Base-by-base conservation (phyloP, 2,888 invertebrate species). In the Tanypteryx hageni region DNA sequence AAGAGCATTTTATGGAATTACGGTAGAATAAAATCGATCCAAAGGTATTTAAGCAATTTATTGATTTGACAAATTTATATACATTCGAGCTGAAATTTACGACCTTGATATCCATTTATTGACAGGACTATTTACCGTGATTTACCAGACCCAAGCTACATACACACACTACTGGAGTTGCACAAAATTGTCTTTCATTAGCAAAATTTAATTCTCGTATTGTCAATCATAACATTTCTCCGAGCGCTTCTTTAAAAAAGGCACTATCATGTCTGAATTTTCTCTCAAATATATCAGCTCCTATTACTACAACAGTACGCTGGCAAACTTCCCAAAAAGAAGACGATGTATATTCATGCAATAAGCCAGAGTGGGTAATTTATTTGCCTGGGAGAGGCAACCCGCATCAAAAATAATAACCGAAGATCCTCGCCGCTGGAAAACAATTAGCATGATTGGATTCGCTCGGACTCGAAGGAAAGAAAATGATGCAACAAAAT, bases 271-370 rank as follows among this genome's bases (percentile, higher is more conserved):
- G 44, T 44, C 44, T 44, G 13, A 27, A 76, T 76, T 76, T 76
- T 27, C 76, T 27, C 22, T 27, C 27, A 8, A 27, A 76, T 76
- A 76, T 10, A 76, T 76, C 76, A 76, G 13, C 22, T 76, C 27
- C n/a, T 22, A 27, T 13, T 5, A 27, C 76, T 27, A 76, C 76
- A 76, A 76, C 10, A 76, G 27, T 1, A 14, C 27, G 27, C 76
- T 76, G 76, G 76, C 76, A 76, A 76, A 76, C 76, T 76, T 76
- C 76, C 76, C 76, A 76, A 27, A 76, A 76, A 76, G 76, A 27
- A 27, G 76, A 76, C 76, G 27, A 76, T 76, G 22, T 76, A 76
- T 76, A 76, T 76, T 27, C 76, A 76, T 76, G 76, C 76, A 76
- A 76, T 76, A 76, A 76, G 76, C 76, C 76, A 27, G 76, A 76